Conservation (phyloP, 2,113 vertebrate species). For the Chascanopsetta lugubris region DNA sequence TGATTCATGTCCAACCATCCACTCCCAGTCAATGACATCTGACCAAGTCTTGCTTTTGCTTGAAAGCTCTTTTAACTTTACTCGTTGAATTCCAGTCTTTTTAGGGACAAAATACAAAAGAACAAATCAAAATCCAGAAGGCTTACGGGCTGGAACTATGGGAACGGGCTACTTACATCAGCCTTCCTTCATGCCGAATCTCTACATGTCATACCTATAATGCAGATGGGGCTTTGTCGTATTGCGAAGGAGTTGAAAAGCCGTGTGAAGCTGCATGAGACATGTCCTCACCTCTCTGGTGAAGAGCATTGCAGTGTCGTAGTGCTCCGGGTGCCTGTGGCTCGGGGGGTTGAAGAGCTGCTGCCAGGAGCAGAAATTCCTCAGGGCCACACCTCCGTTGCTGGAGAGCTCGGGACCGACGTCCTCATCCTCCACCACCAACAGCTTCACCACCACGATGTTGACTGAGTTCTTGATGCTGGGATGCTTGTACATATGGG, state of each 20-base stretch:
- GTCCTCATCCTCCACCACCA: conserved; percentile 86
- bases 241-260: not conserved
- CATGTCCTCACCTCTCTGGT: conserved; percentile 88
- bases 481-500: conserved; percentile 92
- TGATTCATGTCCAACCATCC: not conserved
- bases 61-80: too few relatives aligned
- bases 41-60: not conserved
- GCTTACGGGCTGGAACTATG: too few relatives aligned
- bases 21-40: not conserved
- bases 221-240: conserved; percentile 11
- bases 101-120: too few relatives aligned
- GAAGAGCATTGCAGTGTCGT: conserved; percentile 93
- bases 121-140: too few relatives aligned
- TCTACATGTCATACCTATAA: not conserved
- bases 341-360: conserved; percentile 88
- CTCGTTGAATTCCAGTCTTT: too few relatives aligned
- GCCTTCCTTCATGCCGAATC: not conserved
- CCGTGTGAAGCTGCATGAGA: not conserved
- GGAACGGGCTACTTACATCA: too few relatives aligned
- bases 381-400: conserved; percentile 88
- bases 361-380: conserved; percentile 97
- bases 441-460: conserved; percentile 91
- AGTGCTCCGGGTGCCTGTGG: conserved; percentile 91
- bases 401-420: conserved; percentile 87
- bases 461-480: conserved; percentile 92